Evolutionary conservation across 2,797 vertebrate genomes (phyloP).

Genomic region (Orientallactaga sibirica): DNA sequence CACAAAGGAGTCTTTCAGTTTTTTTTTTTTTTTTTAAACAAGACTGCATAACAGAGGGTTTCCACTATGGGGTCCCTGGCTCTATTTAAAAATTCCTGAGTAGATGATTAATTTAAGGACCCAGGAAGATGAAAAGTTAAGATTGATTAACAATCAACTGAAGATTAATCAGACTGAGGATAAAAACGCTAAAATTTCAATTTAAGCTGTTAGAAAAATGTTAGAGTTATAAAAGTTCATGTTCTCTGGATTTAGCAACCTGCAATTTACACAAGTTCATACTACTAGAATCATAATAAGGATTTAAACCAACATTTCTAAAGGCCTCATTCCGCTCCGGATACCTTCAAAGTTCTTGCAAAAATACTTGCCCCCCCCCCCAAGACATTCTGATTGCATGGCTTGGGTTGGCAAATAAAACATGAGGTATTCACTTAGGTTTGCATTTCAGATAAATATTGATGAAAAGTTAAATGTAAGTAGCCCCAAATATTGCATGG

Average conservation of each 20-base stretch:
- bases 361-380: neutral
- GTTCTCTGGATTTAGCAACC: neutral
- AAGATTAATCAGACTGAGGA: conserved; percentile 60
- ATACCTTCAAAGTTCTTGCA: conserved; percentile 25
- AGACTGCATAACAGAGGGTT: conserved; percentile 48
- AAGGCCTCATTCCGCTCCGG: neutral
- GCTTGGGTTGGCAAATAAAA: neutral
- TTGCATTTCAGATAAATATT: conserved; percentile 33
- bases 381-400: neutral
- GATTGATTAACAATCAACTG: conserved; percentile 44
- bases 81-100: conserved; percentile 59
- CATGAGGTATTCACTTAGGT: neutral
- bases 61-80: neutral
- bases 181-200: conserved; percentile 50
- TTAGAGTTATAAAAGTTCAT: neutral
- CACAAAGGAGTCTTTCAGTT: conserved; percentile 25
- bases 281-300: neutral
- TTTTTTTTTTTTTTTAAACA: neutral
- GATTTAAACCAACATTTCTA: conserved; percentile 12
- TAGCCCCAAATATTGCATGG: neutral
- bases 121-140: conserved; percentile 31
- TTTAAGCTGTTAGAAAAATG: neutral
- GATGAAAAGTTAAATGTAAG: neutral
- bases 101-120: conserved; percentile 67
- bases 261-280: conserved; percentile 42